These are phyloP conservation scores for Hydrozoanthus gracilis DNA, from an alignment of 92 coral and sea anemone genomes.

Conservation along the genomic window DNA sequence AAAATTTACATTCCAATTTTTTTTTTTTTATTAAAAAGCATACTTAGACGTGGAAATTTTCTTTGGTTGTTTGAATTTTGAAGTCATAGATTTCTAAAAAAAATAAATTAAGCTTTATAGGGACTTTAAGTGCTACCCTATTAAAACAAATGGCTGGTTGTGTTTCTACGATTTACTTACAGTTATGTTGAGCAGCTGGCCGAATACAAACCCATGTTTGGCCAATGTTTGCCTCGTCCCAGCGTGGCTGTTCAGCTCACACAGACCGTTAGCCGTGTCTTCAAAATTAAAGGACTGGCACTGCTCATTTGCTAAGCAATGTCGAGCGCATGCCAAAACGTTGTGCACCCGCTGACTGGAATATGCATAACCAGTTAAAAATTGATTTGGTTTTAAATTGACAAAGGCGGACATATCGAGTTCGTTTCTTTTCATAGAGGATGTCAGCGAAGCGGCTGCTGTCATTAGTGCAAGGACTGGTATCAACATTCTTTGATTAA, in stretches of 20 bases:
- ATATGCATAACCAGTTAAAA: neutral
- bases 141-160: no score
- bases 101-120: no score
- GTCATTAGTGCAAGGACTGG: neutral
- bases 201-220: slow-evolving; percentile 10
- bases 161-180: neutral
- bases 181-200: neutral
- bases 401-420: neutral
- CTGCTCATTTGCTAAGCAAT: neutral
- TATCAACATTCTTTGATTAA: neutral
- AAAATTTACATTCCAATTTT: no score
- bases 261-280: slow-evolving; percentile 6
- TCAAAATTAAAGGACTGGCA: slow-evolving; percentile 19
- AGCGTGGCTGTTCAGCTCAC: slow-evolving; percentile 2
- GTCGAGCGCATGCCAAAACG: slow-evolving; percentile 25
- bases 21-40: no score
- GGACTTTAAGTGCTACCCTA: no score
- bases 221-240: neutral
- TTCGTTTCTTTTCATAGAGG: neutral
- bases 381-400: neutral
- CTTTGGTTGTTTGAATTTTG: no score
- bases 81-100: no score
- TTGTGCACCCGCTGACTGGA: slow-evolving; percentile 17
- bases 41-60: no score
- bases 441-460: neutral